Evolutionary conservation across 2,888 invertebrate genomes (phyloP).

Genomic region (Diarsia brunnea): DNA sequence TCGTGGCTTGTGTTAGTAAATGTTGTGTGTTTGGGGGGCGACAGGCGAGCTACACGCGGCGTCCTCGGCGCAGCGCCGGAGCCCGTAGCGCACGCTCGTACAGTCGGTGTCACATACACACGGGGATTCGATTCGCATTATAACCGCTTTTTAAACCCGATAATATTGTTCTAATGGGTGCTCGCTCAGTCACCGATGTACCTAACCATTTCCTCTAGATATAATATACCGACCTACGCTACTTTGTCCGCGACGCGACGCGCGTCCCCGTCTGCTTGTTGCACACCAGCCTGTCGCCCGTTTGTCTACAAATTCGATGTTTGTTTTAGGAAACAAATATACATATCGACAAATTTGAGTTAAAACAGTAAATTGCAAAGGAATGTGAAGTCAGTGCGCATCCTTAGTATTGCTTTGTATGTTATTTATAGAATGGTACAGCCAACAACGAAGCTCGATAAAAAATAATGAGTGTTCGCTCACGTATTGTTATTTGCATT

Average conservation of each 20-base stretch:
- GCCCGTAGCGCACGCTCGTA: slow-evolving; percentile 9
- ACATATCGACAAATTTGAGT: slow-evolving; percentile 17
- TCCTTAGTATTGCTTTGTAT: slow-evolving; percentile 73
- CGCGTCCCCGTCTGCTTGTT: slow-evolving; percentile 32
- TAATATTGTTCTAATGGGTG: slow-evolving; percentile 26
- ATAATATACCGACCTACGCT: too few species aligned
- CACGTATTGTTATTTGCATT: slow-evolving; percentile 43
- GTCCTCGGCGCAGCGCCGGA: slow-evolving; percentile 13
- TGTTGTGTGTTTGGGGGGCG: slow-evolving; percentile 62
- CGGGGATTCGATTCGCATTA: slow-evolving; percentile 13
- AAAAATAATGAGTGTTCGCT: slow-evolving; percentile 55
- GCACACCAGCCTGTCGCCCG: slow-evolving; percentile 28
- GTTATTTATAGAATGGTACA: slow-evolving; percentile 71
- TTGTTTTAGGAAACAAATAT: slow-evolving; percentile 21
- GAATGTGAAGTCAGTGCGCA: slow-evolving; percentile 66
- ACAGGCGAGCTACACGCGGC: slow-evolving; percentile 25
- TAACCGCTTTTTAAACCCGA: slow-evolving; percentile 16
- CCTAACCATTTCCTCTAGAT: neutral
- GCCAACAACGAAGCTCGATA: slow-evolving; percentile 67
- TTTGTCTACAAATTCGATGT: slow-evolving; percentile 32
- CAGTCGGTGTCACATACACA: slow-evolving; percentile 23
- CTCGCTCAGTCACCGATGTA: slow-evolving; percentile 11
- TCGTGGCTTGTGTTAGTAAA: slow-evolving; percentile 71
- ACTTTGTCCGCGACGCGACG: neutral
- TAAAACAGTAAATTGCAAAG: slow-evolving; percentile 42